Base-by-base conservation (phyloP, 2,888 invertebrate genomes). In the Malacosoma neustria region DNA sequence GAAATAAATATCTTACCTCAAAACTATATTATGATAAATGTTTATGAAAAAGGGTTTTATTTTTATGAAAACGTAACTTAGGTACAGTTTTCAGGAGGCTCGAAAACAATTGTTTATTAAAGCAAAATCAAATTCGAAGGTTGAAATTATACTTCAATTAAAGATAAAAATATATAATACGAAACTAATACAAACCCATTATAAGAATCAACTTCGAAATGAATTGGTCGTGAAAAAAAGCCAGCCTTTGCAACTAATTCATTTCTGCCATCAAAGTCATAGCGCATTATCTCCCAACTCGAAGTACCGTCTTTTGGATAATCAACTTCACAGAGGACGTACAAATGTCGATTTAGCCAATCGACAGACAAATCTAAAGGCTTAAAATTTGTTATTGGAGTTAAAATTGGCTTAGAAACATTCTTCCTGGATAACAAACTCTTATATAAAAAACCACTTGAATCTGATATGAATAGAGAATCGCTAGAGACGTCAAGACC, bases 191-290 rank as follows among this genome's bases (percentile, higher is more conserved):
- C 82, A 75, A 72, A 93, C 89, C 97, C 98, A 69, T 97, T 97
- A 57, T 94, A 92, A 22, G 98, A 95, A 82, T 98, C 98, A 0
- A 96, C 93, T 79, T 95, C 93, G 49, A 98, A 89, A 57, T 95
- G 93, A 38, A 89, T 88, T 0, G 96, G 93, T 50, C 90, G 88
- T 3, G 88, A 87, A 36, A 87, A 86, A 38, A 96, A 87, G 11
- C 92, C 92, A 7, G 91, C 90, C 40, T 92, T 79, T 1, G 94
- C 92, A 0, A 92, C 89, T 5, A 90, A 89, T 43, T 92, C 81
- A 38, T 90, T 89, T 48, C 87, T 88, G 0, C 95, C 94, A 57
- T 92, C 90, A 30, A 95, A 87, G 58, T 91, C 90, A 58, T 93
- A 94, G 35, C 93, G 86, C 37, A 91, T 88, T 41, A 97, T 92